Evolutionary conservation across 92 coral and sea anemone genomes (phyloP).

Genomic region (Epizoanthus fatuus): DNA sequence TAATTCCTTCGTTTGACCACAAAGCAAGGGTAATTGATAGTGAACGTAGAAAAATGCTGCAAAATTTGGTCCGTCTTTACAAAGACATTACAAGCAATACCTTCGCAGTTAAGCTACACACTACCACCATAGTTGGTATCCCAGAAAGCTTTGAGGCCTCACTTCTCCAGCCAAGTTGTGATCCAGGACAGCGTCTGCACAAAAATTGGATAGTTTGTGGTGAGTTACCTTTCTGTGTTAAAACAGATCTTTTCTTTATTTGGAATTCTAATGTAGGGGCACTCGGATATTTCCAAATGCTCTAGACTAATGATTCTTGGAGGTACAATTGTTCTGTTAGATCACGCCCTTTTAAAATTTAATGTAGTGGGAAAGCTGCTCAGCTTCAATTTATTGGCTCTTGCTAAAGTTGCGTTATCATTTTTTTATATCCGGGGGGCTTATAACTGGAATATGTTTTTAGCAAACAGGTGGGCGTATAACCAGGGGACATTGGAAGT

Average conservation of each 20-base stretch:
- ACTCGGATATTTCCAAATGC: no score
- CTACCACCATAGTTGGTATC: constrained; percentile 16
- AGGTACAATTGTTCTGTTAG: no score
- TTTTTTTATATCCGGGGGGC: no score
- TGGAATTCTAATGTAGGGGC: no score
- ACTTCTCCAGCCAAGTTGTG: constrained; percentile 43
- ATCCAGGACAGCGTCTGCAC: constrained; percentile 39
- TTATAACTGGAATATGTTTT: no score
- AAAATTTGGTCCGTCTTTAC: constrained; percentile 3
- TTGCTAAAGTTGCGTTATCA: no score
- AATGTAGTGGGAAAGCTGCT: no score
- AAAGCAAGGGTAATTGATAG: constrained; percentile 27
- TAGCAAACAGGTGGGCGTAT: no score
- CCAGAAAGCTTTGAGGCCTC: constrained; percentile 36
- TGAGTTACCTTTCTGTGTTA: constrained; percentile 17
- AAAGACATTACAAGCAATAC: constrained; percentile 13
- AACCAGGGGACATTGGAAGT: no score
- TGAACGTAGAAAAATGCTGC: constrained; percentile 33
- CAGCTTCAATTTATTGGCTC: no score
- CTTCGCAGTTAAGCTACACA: constrained; percentile 5
- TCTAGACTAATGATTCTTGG: no score
- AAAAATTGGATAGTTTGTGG: constrained; percentile 65
- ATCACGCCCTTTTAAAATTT: no score
- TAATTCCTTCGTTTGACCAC: constrained; percentile 38
- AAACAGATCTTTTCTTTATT: not conserved